Evolutionary conservation across 2,888 invertebrate genomes (phyloP), one percentile per base, ranked within the genome.

Genomic region (Charanyca ferruginea): DNA sequence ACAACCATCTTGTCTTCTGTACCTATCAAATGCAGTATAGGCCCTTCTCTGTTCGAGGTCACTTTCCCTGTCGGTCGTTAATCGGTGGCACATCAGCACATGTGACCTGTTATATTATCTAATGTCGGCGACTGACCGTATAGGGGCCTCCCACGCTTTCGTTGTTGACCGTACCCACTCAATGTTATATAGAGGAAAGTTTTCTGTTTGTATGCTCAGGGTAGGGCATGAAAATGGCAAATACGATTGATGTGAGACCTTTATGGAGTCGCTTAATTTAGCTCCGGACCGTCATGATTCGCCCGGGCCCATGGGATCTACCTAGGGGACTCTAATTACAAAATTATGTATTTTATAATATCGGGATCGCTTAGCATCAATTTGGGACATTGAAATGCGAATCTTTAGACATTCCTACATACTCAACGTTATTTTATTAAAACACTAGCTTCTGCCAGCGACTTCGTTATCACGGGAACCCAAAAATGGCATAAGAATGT

Each of bases 51-150:
- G 49, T 57, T 58, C 53, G 4, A 51, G 67, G 68, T 74, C 68
- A 68, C 54, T 61, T 68, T 63, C 58, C 57, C 49, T 44, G 13
- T 62, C 52, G 57, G 41, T 38, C 58, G 66, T 55, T 81, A 81
- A 78, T 74, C 45, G 66, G 20, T 44, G 52, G 52, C 52, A 66
- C 58, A 75, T 74, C 41, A 49, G 52, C 52, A 66, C 58, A 75
- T 74, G 64, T 65, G 74, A 74, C 71, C 65, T 78, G 71, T 63
- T 68, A 62, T 79, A 61, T 58, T 67, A n/a, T 81, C 64, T 70
- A 67, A 81, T 78, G 64, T 68, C 61, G 65, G 54, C 71, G 54
- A 45, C 64, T 61, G 47, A 44, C 48, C 58, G 45, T 35, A 53
- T 47, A 60, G n/a, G 48, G 61, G 52, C 76, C 63, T 58, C 81